These are phyloP conservation scores for Ectemnius lituratus DNA, from an alignment of 2,888 invertebrate species.

Conservation along the genomic window DNA sequence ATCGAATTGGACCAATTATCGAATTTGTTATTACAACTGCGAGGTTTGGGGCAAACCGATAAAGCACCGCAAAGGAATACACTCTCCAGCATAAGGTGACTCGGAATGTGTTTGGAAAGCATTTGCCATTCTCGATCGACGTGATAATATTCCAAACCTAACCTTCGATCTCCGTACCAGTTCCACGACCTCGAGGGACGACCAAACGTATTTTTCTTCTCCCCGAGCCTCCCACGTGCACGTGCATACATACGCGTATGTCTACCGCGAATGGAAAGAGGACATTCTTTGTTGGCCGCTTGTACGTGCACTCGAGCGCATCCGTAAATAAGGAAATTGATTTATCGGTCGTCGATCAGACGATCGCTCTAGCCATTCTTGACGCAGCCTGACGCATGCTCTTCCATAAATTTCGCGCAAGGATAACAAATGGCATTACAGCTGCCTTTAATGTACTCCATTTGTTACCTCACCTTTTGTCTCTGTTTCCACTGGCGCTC, in stretches of 20 bases:
- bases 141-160: neutral
- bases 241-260: too few species aligned
- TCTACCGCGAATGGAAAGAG: neutral
- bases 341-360: slow-evolving; percentile 49
- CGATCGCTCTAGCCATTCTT: neutral
- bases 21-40: too few species aligned
- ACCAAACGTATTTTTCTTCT: slow-evolving; percentile 23
- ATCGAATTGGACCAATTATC: too few species aligned
- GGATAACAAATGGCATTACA: too few species aligned
- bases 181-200: neutral
- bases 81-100: too few species aligned
- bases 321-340: slow-evolving; percentile 52
- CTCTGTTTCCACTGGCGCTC: too few species aligned
- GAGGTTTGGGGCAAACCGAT: neutral
- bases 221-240: neutral
- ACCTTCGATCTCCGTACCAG: slow-evolving; percentile 2
- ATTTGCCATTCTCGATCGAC: neutral
- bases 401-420: slow-evolving; percentile 7
- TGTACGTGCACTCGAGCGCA: slow-evolving; percentile 47
- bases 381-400: slow-evolving; percentile 9
- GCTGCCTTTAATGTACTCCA: too few species aligned
- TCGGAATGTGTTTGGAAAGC: too few species aligned
- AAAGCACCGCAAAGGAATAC: too few species aligned
- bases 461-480: too few species aligned
- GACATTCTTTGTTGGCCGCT: slow-evolving; percentile 34